Evolutionary conservation across 2,888 invertebrate genomes (phyloP).

Genomic region (Chesias legatella): DNA sequence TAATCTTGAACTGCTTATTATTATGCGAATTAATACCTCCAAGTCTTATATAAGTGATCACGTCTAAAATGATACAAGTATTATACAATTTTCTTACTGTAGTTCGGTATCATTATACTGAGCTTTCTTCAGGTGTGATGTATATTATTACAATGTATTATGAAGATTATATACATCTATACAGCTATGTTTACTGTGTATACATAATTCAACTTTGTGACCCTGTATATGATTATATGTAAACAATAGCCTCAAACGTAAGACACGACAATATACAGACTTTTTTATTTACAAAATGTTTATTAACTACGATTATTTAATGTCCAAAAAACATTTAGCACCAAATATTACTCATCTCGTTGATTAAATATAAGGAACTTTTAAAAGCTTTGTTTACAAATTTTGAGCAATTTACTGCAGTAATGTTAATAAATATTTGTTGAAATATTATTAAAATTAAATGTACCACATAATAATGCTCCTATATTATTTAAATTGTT

Average conservation of each 20-base stretch:
- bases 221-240: conserved; percentile 59
- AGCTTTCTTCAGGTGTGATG: conserved; percentile 79
- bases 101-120: conserved; percentile 50
- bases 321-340: conserved; percentile 60
- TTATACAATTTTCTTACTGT: conserved; percentile 30
- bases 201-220: conserved; percentile 61
- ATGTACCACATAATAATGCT: no score
- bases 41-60: conserved; percentile 3
- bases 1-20: conserved; percentile 1
- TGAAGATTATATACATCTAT: conserved; percentile 46
- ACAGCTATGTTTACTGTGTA: conserved; percentile 53
- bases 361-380: conserved; percentile 24
- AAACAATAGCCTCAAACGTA: conserved; percentile 64
- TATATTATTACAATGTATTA: conserved; percentile 46
- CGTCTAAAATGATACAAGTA: conserved; percentile 16
- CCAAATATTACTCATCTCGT: conserved; percentile 45
- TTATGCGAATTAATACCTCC: background rate
- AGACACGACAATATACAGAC: conserved; percentile 49
- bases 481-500: background rate
- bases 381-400: background rate
- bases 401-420: conserved; percentile 15
- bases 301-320: conserved; percentile 39
- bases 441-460: no score
- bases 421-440: no score
- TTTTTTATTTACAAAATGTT: conserved; percentile 52